Evolutionary conservation across 2,888 invertebrate genomes (phyloP), one percentile per base, ranked within the genome.

Genomic region (Petrolisthes manimaculis): DNA sequence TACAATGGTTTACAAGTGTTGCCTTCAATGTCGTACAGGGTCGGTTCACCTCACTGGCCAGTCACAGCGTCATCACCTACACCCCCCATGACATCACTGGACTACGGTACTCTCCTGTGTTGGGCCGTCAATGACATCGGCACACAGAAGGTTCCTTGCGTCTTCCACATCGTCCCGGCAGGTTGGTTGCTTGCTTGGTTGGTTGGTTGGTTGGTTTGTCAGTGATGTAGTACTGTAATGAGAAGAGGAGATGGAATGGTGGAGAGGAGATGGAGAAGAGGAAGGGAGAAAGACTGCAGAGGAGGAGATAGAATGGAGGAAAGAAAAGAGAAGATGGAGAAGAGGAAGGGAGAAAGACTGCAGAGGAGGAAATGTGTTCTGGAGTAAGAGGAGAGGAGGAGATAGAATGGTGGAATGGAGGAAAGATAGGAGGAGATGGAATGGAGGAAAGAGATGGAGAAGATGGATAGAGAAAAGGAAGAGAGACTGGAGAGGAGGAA

Each of bases 21-120:
- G 18, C 14, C 74, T 74, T 74, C 21, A 21, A 14, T 61, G 61
- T 2, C 1, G 21, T 5, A 14, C 53, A 95, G 89, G 95, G 95
- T 75, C 96, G 96, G 55, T 89, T 82, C 79, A 89, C 84, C 5
- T 84, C 87, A 37, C 78, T 87, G 21, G 84, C 82, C 24, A 85
- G 79, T 8, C 88, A 89, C 56, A 87, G 87, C 56, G 85, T 88
- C 75, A 89, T 89, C 80, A 89, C 89, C n/a, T 89, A 89, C 83
- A 89, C 89, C 3, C 3, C 89, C 89, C 14, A 85, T 89, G 81
- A 89, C 89, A 5, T 84, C 89, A 6, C 61, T 89, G 54, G 89
- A 89, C 83, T 89, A 89, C 56, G 89, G 89, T 55, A 89, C 89
- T 4, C 88, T 89, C 54, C 87, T 89, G 21, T 89, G 89, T 69